These are phyloP conservation scores for Cephus rjabovi DNA, from an alignment of 2,888 invertebrate genomes.

Conservation along the genomic window DNA sequence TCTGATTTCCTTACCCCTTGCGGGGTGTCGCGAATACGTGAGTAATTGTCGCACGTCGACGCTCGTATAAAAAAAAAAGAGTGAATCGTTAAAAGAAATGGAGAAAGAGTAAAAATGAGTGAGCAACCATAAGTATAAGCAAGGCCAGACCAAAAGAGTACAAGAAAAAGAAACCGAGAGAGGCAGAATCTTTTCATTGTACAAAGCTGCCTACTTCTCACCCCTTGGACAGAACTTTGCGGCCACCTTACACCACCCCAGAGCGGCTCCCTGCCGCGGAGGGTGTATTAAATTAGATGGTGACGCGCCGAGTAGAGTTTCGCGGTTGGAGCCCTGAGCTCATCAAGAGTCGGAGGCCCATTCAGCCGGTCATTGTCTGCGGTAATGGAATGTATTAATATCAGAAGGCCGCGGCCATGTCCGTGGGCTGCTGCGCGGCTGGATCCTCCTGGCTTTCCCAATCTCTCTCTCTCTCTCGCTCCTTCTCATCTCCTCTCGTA, in stretches of 20 bases:
- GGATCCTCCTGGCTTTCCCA: conserved; percentile 11
- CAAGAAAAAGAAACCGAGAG: not conserved
- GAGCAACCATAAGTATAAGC: not conserved
- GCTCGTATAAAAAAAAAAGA: not conserved
- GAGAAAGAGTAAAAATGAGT: not conserved
- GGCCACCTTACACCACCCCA: not conserved
- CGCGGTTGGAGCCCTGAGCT: conserved; percentile 53
- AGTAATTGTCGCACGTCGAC: too few relatives aligned
- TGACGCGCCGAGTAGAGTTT: conserved; percentile 42
- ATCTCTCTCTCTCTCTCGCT: conserved; percentile 25
- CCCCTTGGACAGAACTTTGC: not conserved
- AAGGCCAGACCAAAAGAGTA: not conserved
- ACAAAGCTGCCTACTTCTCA: not conserved
- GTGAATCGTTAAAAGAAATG: not conserved
- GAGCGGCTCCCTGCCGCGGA: not conserved
- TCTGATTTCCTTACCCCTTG: not conserved
- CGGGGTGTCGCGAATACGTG: not conserved
- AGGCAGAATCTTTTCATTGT: not conserved
- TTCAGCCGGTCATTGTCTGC: conserved; percentile 64
- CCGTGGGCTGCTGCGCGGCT: conserved; percentile 29
- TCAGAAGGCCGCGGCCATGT: conserved; percentile 53
- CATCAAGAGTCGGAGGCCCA: conserved; percentile 61
- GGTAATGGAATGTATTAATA: conserved; percentile 66
- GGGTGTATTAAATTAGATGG: conserved; percentile 61
- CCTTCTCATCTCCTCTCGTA: not conserved